Conservation (phyloP, 2,888 invertebrate species). For the Ectemnius lituratus region DNA sequence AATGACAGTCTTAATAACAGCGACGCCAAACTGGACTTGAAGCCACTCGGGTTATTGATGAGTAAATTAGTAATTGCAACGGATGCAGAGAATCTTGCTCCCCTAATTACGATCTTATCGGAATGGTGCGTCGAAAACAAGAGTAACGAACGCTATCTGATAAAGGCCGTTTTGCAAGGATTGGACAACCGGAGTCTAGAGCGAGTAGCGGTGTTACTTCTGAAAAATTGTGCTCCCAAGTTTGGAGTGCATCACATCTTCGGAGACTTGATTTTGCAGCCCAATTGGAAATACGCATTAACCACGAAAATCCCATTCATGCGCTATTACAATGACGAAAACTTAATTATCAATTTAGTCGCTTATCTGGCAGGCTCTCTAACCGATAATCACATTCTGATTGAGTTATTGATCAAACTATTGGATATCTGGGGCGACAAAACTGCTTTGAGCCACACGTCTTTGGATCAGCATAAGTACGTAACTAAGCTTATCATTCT, state of each 20-base stretch:
- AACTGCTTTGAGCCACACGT: conserved; percentile 81
- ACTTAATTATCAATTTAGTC: conserved; percentile 81
- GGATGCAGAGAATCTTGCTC: conserved; percentile 78
- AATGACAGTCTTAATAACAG: conserved; percentile 75
- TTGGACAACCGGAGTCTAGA: conserved; percentile 82
- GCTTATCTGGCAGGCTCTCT: conserved; percentile 80
- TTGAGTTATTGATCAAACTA: conserved; percentile 80
- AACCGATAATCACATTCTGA: conserved; percentile 70
- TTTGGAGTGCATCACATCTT: conserved; percentile 78
- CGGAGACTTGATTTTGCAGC: conserved; percentile 72
- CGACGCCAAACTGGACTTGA: conserved; percentile 75
- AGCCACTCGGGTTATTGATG: conserved; percentile 80
- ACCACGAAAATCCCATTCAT: conserved; percentile 82
- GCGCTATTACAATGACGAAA: conserved; percentile 78
- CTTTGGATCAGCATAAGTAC: conserved; percentile 85
- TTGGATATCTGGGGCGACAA: conserved; percentile 85
- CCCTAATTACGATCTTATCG: conserved; percentile 80
- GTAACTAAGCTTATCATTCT: conserved; percentile 84
- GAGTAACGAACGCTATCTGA: conserved; percentile 56
- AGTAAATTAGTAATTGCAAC: conserved; percentile 82
- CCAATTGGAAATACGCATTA: conserved; percentile 84
- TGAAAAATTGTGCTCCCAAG: conserved; percentile 78
- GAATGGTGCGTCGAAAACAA: conserved; percentile 77
- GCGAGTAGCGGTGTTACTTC: conserved; percentile 79
- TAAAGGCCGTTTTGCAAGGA: conserved; percentile 79